Evolutionary conservation across 2,113 vertebrate species (phyloP).

Genomic region (Grammomys dolichurus): DNA sequence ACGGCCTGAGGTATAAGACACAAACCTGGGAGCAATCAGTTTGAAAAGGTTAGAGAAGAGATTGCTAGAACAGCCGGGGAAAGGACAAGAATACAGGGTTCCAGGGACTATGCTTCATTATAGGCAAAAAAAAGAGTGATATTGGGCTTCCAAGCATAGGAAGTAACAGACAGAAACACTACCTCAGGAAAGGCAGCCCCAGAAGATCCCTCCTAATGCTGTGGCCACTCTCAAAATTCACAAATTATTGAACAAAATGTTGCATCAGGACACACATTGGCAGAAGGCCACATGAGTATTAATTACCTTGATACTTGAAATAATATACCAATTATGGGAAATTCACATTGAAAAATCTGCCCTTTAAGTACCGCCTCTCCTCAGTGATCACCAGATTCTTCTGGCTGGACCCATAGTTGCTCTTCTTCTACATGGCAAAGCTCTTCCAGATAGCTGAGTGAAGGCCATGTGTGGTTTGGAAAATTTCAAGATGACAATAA

Average conservation of each 20-base stretch:
- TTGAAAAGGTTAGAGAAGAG: background rate
- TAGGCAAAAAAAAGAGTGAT: background rate
- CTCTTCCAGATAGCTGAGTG: background rate
- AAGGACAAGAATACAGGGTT: background rate
- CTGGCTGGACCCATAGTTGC: conserved; percentile 69
- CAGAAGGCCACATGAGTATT: conserved; percentile 77
- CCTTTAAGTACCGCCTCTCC: conserved; percentile 56
- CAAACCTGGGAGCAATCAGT: background rate
- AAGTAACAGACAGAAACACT: background rate
- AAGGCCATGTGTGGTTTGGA: conserved; percentile 51
- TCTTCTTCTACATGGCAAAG: conserved; percentile 56
- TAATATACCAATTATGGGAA: conserved; percentile 73
- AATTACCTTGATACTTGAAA: conserved; percentile 74
- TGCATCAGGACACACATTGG: conserved; percentile 60
- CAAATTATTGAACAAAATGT: conserved; percentile 73
- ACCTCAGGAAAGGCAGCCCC: background rate
- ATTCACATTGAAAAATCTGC: conserved; percentile 76
- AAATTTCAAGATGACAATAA: conserved; percentile 69
- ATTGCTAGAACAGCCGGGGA: background rate
- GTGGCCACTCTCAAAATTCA: conserved; percentile 55
- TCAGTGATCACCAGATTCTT: background rate
- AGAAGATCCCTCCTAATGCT: conserved; percentile 67
- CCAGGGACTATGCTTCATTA: background rate
- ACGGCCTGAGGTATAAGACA: background rate
- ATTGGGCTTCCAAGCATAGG: background rate